phyloP scores from a whole-genome alignment of 2,113 vertebrate species.

The Ptilorrhoa leucosticta region DNA sequence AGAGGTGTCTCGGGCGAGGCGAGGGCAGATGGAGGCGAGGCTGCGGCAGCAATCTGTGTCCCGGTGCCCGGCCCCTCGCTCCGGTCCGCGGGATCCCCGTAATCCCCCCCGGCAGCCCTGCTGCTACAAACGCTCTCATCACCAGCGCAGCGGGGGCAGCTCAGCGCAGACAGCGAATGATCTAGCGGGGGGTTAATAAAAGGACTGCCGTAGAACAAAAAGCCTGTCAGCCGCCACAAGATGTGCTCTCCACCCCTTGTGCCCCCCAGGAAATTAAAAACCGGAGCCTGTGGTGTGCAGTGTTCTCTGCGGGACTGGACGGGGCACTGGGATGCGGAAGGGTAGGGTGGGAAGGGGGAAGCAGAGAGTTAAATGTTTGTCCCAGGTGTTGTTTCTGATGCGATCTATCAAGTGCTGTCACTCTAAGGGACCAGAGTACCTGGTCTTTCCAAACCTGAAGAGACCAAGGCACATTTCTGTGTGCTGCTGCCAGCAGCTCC shows the following conservation, averaged over 20 bases:
- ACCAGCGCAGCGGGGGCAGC: constrained; percentile 50
- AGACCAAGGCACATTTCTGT: background rate
- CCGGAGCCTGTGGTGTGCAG: background rate
- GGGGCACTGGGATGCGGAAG: background rate
- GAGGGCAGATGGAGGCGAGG: constrained; percentile 43
- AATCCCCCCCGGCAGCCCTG: constrained; percentile 65
- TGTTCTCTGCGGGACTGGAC: background rate
- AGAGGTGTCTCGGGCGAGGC: background rate
- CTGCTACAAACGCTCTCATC: constrained; percentile 70
- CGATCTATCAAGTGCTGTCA: background rate
- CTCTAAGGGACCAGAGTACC: background rate
- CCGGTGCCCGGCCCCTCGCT: constrained; percentile 28
- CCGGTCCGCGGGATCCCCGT: constrained; percentile 48
- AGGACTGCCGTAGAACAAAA: constrained; percentile 50
- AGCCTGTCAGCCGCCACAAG: constrained; percentile 40
- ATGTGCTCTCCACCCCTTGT: constrained; percentile 26
- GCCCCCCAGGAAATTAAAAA: constrained; percentile 61
- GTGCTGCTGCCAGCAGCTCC: background rate
- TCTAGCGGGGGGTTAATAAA: constrained; percentile 66
- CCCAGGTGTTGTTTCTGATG: background rate
- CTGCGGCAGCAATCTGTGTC: constrained; percentile 45
- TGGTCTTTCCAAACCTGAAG: background rate
- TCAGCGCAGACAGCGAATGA: constrained; percentile 25
- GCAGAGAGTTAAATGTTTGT: background rate
- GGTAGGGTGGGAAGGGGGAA: background rate